A percentile compares a stretch with the other conserved stretches of the same genome.
phyloP scores from a whole-genome alignment of 2,888 invertebrate species.

The Anagyrus pseudococci region DNA sequence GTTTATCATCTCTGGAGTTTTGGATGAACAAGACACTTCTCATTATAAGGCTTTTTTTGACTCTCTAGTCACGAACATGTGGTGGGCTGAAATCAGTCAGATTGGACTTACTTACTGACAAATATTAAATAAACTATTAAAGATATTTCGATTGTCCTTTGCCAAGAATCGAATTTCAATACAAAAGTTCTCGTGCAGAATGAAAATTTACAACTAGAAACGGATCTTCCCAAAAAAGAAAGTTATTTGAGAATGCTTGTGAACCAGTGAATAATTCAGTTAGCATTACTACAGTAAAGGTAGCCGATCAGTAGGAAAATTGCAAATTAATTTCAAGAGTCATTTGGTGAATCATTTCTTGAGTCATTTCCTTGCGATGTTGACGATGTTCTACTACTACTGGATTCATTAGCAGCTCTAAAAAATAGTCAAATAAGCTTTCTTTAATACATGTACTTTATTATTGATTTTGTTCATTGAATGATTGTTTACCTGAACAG shows the following conservation, averaged over 20 bases:
- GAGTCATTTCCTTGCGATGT: constrained; percentile 44
- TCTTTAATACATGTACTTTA: not conserved
- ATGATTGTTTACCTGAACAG: constrained; percentile 52
- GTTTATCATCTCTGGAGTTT: too few relatives aligned
- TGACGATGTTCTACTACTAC: constrained; percentile 49
- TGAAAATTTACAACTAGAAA: constrained; percentile 12
- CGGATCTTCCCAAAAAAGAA: constrained; percentile 13
- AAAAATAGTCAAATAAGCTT: constrained; percentile 31
- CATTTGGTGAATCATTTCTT: constrained; percentile 50
- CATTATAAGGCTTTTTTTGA: too few relatives aligned
- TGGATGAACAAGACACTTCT: too few relatives aligned
- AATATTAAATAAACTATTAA: too few relatives aligned
- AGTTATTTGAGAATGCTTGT: constrained; percentile 27
- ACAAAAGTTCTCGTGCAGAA: constrained; percentile 28
- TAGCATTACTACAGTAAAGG: constrained; percentile 47
- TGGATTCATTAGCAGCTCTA: constrained; percentile 54
- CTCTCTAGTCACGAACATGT: too few relatives aligned
- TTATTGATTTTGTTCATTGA: not conserved
- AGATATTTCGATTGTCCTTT: constrained; percentile 32
- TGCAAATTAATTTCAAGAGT: constrained; percentile 49
- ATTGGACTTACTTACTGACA: too few relatives aligned
- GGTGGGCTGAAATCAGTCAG: too few relatives aligned
- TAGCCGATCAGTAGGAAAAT: constrained; percentile 45
- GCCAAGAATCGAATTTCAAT: constrained; percentile 34
- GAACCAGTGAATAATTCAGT: constrained; percentile 44